Base-by-base conservation (phyloP, 1,140 invertebrate species). In the Atopsyche davidsoni region DNA sequence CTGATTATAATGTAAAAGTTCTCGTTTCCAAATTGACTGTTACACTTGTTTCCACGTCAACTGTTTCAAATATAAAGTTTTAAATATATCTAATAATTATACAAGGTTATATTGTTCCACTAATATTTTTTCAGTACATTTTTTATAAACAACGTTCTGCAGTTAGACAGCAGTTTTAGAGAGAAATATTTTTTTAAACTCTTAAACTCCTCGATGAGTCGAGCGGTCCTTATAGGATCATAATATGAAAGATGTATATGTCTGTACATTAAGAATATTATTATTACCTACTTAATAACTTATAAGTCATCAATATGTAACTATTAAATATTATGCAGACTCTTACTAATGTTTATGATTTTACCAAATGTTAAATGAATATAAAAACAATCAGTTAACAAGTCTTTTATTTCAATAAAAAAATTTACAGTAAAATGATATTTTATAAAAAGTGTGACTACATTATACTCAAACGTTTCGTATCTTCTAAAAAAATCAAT, bases 361-460 rank as follows among this genome's bases (percentile, higher is more conserved):
- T 28, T 28, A 28, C 24, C 24, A 28, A 28, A 28, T 28, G 24
- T 28, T 28, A 28, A 28, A 28, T 28, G n/a, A 28, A 28, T 28
- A 28, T 28, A 28, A 28, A 28, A 28, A 28, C 24, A 28, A 28
- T 28, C 24, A 28, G 24, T 28, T 28, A 28, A 7, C 6, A 28
- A 28, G 6, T 28, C 24, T 28, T 28, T 28, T 28, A 28, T 28
- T 28, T 28, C 6, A 28, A 28, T n/a, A n/a, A n/a, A n/a, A n/a
- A n/a, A n/a, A n/a, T n/a, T n/a, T n/a, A n/a, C n/a, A n/a, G n/a
- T n/a, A n/a, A n/a, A n/a, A n/a, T n/a, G n/a, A n/a, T n/a, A n/a
- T n/a, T n/a, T n/a, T n/a, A n/a, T n/a, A n/a, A n/a, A n/a, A n/a
- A n/a, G n/a, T n/a, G n/a, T n/a, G n/a, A n/a, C n/a, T n/a, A n/a